Base-by-base conservation (phyloP, 2,888 invertebrate species). In the Agrochola macilenta region DNA sequence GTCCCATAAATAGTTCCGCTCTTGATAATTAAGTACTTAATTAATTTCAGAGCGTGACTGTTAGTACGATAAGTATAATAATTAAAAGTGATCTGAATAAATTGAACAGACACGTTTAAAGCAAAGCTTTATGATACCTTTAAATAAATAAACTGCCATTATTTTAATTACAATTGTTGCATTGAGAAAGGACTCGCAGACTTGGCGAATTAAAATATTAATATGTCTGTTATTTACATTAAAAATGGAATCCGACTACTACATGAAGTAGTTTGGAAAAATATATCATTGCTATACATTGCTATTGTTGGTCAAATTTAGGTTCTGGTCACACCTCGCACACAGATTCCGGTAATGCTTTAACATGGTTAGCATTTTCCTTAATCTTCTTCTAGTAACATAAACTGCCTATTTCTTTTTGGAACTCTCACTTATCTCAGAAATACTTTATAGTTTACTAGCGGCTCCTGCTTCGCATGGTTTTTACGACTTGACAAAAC, bases 71-170 rank as follows among this genome's bases (percentile, higher is more conserved):
- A 12, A 57, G 26, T 49, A 39, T 54, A 64, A 3, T 35, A 76
- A 70, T 82, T 82, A 71, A 77, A 71, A 83, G 0, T 39, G 49
- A 71, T 78, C 58, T 60, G 35, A 61, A 77, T 86, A 72, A 69
- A 86, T 86, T 72, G 58, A 72, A 83, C 54, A 3, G 70, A 65
- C 73, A 52, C 17, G 35, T 69, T 74, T 46, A 61, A 65, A 58
- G 57, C 72, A 76, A 74, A 63, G 60, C 23, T 68, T 72, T 39
- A 71, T 69, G 63, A 69, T 35, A 52, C 43, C 11, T 66, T 81
- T 76, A 65, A 82, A 82, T 82, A 69, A 69, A 82, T 76, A 82
- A 81, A 69, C 49, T 26, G n/a, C 9, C 9, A 69, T 71, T 58
- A 74, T 58, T 70, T 68, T 74, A 66, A 77, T 77, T 49, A 79